phyloP scores from a whole-genome alignment of 1,140 invertebrate species.

The Lasioglossum baleicum region DNA sequence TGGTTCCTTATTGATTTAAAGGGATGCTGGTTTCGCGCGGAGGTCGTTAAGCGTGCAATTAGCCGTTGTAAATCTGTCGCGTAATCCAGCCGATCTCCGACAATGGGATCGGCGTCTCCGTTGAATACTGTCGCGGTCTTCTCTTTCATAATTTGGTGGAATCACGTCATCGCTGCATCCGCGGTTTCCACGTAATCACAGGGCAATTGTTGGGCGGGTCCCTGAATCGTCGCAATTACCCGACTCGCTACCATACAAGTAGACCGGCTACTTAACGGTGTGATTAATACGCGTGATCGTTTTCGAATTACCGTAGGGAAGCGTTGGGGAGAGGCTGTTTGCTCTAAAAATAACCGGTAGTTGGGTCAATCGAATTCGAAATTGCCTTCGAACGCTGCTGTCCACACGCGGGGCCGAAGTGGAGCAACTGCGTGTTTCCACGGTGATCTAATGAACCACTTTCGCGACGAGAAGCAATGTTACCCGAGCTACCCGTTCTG shows the following conservation, averaged over 20 bases:
- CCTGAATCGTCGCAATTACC: constrained; percentile 17
- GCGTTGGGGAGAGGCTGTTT: neutral
- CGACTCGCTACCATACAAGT: neutral
- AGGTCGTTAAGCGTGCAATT: constrained; percentile 5
- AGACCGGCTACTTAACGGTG: neutral
- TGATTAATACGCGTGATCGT: constrained; percentile 20
- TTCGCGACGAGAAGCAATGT: constrained; percentile 42
- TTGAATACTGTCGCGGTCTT: neutral
- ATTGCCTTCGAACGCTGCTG: constrained; percentile 1
- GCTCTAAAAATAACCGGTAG: neutral
- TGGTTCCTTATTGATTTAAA: constrained; percentile 19
- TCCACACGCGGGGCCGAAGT: constrained; percentile 13
- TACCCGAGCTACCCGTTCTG: constrained; percentile 25
- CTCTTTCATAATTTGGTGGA: neutral
- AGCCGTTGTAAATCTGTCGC: constrained; percentile 16
- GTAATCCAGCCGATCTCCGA: neutral
- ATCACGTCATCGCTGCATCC: constrained; percentile 8
- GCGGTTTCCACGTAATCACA: constrained; percentile 7
- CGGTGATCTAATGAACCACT: constrained; percentile 58
- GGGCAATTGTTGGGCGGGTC: constrained; percentile 17
- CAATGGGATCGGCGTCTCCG: neutral
- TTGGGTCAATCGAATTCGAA: constrained; percentile 13
- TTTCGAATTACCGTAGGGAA: constrained; percentile 5
- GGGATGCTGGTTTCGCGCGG: neutral
- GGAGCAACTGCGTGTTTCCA: constrained; percentile 34